A percentile compares a stretch with the other conserved stretches of the same genome.
These are phyloP conservation scores for Montifringilla adamsi DNA, from an alignment of 2,113 vertebrate genomes.

Conservation along the genomic window DNA sequence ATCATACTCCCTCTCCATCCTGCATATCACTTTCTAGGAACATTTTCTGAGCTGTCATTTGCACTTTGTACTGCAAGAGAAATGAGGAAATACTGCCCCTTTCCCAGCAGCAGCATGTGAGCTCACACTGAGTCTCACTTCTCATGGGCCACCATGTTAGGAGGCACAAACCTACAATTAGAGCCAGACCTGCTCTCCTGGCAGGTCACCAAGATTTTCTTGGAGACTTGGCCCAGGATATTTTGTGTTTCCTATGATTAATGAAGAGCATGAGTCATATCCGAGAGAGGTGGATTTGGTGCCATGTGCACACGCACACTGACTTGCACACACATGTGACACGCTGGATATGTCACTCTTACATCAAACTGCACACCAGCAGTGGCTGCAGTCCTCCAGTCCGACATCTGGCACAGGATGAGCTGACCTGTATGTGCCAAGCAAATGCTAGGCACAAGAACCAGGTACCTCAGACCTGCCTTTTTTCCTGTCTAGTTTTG, in stretches of 20 bases:
- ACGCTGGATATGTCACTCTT: rapidly evolving
- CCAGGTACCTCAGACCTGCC: neutral
- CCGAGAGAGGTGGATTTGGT: rapidly evolving
- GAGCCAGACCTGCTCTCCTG: neutral
- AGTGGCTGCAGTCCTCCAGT: neutral
- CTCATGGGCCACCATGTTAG: neutral
- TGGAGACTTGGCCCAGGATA: neutral
- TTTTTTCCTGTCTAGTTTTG: neutral
- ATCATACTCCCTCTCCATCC: neutral
- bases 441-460: neutral
- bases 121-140: neutral
- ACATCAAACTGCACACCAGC: neutral
- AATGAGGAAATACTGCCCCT: neutral
- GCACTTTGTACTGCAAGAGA: neutral
- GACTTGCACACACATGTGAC: rapidly evolving
- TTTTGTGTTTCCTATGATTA: neutral
- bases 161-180: neutral
- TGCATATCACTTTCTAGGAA: neutral
- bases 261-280: neutral
- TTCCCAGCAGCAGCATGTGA: neutral
- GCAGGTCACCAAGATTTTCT: neutral
- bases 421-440: neutral
- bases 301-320: rapidly evolving
- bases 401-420: neutral
- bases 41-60: neutral